Evolutionary conservation across 2,113 vertebrate species (phyloP), one percentile per base, ranked within the genome.

Genomic region (Mesoclemmys tuberculata): DNA sequence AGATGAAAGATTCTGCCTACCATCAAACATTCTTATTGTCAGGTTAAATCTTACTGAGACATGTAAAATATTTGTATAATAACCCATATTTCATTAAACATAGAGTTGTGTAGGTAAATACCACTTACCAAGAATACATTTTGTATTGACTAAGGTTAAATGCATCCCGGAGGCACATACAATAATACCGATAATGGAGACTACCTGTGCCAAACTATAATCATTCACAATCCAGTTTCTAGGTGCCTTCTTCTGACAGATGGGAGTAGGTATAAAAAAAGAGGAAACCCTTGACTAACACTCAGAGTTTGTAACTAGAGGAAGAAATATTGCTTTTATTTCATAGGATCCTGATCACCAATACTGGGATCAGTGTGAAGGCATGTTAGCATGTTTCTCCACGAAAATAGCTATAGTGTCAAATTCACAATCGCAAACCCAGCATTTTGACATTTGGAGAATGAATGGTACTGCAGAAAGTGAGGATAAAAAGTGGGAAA

Each of bases 1-100:
- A 85, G 11, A 35, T 8, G 7, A 84, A 64, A 68, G 31, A 75
- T 49, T 86, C 54, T 88, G 4, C 11, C 19, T 54, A 9, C 11
- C 48, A 52, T n/a, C 46, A 52, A 46, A 13, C 48, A 84, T 52
- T 74, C 38, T 29, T 52, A 74, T 71, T 74, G n/a, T 74, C 49
- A 52, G 48, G 24, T 51, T 84, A 68, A 74, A 38, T 31, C 77
- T 49, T 41, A 27, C 41, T 52, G 38, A 88, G 6, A 14, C 4
- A 3, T 49, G 24, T 49, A 71, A 56, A 5, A 31, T 56, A 58
- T 78, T 89, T 83, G 38, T 48, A 75, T 38, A 55, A 48, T 64
- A 58, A 80, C n/a, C 2, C 0, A 13, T 46, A 6, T 2, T 35
- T 26, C 1, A 0, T 54, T 85, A 44, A 71, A 46, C n/a, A 85